phyloP scores from a whole-genome alignment of 2,797 vertebrate species.

The Eospalax fontanierii region DNA sequence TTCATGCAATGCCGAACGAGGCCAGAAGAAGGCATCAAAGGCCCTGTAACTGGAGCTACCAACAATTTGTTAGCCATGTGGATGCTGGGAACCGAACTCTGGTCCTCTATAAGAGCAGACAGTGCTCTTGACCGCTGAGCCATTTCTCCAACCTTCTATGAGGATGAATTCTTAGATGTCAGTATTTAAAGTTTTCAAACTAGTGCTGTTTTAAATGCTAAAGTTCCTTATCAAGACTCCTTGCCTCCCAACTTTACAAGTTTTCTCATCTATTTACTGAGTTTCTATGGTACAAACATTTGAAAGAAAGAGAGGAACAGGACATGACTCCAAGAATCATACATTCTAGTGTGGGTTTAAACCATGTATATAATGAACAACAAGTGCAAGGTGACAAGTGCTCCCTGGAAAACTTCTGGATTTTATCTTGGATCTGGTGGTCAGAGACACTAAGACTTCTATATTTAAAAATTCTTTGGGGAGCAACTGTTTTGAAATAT shows the following conservation, averaged over 20 bases:
- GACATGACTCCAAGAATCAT: not conserved
- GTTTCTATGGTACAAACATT: constrained; percentile 41
- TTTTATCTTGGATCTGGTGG: constrained; percentile 46
- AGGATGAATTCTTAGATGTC: not conserved
- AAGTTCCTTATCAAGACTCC: not conserved
- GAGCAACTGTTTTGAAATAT: not conserved
- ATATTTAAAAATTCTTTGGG: constrained; percentile 29
- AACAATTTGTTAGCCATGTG: too few relatives aligned
- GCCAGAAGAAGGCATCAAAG: too few relatives aligned
- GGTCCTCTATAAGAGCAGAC: too few relatives aligned
- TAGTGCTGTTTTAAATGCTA: not conserved
- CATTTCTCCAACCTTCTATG: too few relatives aligned
- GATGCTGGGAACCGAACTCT: too few relatives aligned
- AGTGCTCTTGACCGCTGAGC: too few relatives aligned
- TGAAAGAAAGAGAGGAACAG: not conserved
- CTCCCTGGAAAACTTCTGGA: constrained; percentile 1
- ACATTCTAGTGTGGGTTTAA: not conserved
- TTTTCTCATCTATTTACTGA: constrained; percentile 58
- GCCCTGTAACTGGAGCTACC: too few relatives aligned
- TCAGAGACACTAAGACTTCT: constrained; percentile 30
- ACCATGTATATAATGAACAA: not conserved
- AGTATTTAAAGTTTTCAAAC: constrained; percentile 12
- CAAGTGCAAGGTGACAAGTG: not conserved
- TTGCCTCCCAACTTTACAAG: not conserved
- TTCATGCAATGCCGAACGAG: too few relatives aligned